Conservation (phyloP, 2,888 invertebrate species). For the Scaptomyza polygonia region DNA sequence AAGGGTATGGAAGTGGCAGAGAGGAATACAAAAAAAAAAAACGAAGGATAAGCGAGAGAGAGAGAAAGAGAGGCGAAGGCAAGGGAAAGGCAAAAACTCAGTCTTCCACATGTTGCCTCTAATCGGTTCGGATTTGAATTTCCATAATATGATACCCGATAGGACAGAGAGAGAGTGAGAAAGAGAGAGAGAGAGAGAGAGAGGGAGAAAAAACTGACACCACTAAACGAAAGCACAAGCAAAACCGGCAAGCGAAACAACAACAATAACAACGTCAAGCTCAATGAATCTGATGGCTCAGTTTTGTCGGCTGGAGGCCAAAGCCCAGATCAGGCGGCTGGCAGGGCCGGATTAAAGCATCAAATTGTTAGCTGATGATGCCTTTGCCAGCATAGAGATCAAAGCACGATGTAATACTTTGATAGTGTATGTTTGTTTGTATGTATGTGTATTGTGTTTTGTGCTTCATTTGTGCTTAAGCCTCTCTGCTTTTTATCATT, state of each 20-base stretch:
- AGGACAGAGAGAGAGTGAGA: constrained; percentile 20
- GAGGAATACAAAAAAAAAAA: background rate
- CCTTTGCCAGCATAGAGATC: constrained; percentile 38
- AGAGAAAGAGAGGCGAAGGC: constrained; percentile 11
- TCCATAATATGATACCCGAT: constrained; percentile 76
- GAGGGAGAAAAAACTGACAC: constrained; percentile 23
- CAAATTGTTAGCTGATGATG: constrained; percentile 66
- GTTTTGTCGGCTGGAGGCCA: constrained; percentile 14
- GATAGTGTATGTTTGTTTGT: background rate
- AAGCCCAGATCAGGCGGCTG: constrained; percentile 37
- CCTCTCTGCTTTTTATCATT: constrained; percentile 71
- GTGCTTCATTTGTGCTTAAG: constrained; percentile 52
- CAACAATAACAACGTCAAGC: constrained; percentile 31
- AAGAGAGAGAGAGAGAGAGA: too few relatives aligned
- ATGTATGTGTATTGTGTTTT: constrained; percentile 13
- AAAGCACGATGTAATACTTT: constrained; percentile 30
- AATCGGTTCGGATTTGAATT: constrained; percentile 76
- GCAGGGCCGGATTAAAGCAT: constrained; percentile 67
- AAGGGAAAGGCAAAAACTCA: constrained; percentile 32
- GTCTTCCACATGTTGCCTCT: constrained; percentile 72
- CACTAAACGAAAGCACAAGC: constrained; percentile 6
- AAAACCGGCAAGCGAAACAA: constrained; percentile 11
- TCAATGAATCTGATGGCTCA: constrained; percentile 56
- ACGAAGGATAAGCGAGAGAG: background rate
- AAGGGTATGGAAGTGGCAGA: background rate